Evolutionary conservation across 2,888 invertebrate genomes (phyloP).

Genomic region (Xylota sylvarum): DNA sequence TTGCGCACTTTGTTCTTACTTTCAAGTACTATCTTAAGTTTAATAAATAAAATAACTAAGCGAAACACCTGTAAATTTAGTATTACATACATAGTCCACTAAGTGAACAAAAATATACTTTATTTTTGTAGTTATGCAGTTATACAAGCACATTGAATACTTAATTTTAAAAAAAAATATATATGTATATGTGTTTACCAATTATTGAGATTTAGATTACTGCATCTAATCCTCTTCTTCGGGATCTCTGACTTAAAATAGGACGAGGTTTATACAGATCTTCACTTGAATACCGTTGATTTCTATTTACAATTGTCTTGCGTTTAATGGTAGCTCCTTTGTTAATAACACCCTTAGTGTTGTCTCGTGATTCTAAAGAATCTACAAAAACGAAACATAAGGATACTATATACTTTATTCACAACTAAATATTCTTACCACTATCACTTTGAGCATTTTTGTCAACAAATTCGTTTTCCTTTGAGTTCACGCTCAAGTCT

Average conservation of each 20-base stretch:
- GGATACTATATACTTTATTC: not conserved
- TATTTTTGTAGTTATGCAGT: not conserved
- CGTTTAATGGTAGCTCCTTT: conserved; percentile 46
- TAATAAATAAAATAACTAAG: too few relatives aligned
- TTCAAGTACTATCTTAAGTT: too few relatives aligned
- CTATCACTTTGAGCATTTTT: conserved; percentile 76
- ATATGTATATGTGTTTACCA: not conserved
- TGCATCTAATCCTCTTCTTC: conserved; percentile 84
- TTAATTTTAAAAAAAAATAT: not conserved
- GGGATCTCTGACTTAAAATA: conserved; percentile 86
- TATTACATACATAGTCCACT: not conserved
- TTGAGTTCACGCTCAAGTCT: conserved; percentile 83
- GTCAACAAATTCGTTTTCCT: conserved; percentile 82
- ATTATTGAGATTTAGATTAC: conserved; percentile 63
- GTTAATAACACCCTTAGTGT: conserved; percentile 42
- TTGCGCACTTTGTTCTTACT: too few relatives aligned
- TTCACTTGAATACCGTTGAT: conserved; percentile 88
- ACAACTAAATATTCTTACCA: conserved; percentile 65
- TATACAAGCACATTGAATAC: not conserved
- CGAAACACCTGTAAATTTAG: too few relatives aligned
- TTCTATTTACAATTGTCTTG: conserved; percentile 61
- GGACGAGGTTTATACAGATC: conserved; percentile 90
- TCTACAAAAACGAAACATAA: conserved; percentile 37
- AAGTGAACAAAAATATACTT: conserved; percentile 11
- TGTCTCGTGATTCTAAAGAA: conserved; percentile 46